Evolutionary conservation across 2,797 vertebrate species (phyloP).

Genomic region (Melanotaenia nigrans): DNA sequence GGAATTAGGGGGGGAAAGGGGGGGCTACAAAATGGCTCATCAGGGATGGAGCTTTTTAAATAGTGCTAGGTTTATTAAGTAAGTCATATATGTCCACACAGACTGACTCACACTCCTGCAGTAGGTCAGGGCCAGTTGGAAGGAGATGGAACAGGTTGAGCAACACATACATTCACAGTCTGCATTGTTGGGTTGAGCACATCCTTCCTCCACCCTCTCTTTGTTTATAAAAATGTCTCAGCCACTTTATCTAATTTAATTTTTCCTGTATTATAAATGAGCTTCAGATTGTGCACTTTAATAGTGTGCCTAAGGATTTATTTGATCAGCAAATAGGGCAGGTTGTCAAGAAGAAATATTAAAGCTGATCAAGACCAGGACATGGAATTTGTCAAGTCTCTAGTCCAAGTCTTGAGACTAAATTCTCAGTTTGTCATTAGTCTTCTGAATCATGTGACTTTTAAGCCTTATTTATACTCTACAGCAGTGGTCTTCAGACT

Average conservation of each 20-base stretch:
- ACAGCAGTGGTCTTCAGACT: too few species aligned
- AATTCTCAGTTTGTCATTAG: too few species aligned
- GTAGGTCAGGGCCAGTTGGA: constrained; percentile 23
- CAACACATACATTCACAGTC: not conserved
- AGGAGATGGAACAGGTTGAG: constrained; percentile 13
- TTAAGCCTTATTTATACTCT: too few species aligned
- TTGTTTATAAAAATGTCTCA: not conserved
- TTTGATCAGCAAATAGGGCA: too few species aligned
- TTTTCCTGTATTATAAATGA: not conserved
- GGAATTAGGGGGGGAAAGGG: not conserved
- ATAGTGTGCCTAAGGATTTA: not conserved
- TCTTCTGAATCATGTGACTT: too few species aligned
- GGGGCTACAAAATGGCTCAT: constrained; percentile 17
- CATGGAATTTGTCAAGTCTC: too few species aligned
- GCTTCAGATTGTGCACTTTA: not conserved
- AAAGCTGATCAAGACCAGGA: too few species aligned
- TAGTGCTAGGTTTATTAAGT: not conserved
- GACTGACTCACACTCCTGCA: not conserved
- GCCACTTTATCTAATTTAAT: not conserved
- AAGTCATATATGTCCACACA: constrained; percentile 3
- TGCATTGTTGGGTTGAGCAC: not conserved
- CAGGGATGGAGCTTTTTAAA: constrained; percentile 13
- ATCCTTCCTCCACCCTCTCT: not conserved
- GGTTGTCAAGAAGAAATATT: too few species aligned
- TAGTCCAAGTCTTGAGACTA: too few species aligned